A percentile compares a stretch with the other conserved stretches of the same genome.
phyloP scores from a whole-genome alignment of 2,113 vertebrate genomes.

The Dendropsophus ebraccatus region DNA sequence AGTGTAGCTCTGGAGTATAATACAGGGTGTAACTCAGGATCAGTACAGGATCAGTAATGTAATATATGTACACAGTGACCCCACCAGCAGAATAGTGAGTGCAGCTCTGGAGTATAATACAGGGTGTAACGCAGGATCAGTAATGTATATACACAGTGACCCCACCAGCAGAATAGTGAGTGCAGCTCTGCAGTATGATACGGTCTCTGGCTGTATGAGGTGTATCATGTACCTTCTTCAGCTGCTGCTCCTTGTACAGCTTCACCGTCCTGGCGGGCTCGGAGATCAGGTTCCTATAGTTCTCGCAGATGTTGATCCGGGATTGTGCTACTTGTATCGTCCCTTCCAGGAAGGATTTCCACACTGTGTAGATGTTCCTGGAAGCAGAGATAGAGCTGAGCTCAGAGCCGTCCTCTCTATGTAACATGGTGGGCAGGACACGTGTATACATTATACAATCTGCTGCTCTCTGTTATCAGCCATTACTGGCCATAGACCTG shows the following conservation, averaged over 20 bases:
- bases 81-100: too few relatives aligned
- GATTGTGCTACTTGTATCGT: constrained; percentile 95
- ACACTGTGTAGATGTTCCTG: constrained; percentile 95
- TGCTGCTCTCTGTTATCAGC: too few relatives aligned
- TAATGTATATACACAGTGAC: not conserved
- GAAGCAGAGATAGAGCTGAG: not conserved
- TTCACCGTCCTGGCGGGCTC: constrained; percentile 93
- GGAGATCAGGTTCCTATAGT: constrained; percentile 93
- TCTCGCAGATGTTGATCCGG: constrained; percentile 93
- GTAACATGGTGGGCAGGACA: too few relatives aligned
- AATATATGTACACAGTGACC: too few relatives aligned
- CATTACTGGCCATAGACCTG: too few relatives aligned
- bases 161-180: not conserved
- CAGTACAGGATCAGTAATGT: too few relatives aligned
- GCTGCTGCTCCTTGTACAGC: constrained; percentile 94
- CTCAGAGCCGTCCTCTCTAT: not conserved
- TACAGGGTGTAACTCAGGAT: too few relatives aligned
- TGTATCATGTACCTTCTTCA: constrained; percentile 91
- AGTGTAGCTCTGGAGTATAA: too few relatives aligned
- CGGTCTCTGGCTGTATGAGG: too few relatives aligned
- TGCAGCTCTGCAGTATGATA: not conserved
- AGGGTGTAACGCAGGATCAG: not conserved
- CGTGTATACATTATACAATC: not conserved
- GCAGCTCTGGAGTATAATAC: too few relatives aligned
- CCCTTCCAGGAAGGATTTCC: constrained; percentile 94